These are phyloP conservation scores for Arremon aurantiirostris DNA, from an alignment of 2,797 vertebrate genomes.

Conservation along the genomic window DNA sequence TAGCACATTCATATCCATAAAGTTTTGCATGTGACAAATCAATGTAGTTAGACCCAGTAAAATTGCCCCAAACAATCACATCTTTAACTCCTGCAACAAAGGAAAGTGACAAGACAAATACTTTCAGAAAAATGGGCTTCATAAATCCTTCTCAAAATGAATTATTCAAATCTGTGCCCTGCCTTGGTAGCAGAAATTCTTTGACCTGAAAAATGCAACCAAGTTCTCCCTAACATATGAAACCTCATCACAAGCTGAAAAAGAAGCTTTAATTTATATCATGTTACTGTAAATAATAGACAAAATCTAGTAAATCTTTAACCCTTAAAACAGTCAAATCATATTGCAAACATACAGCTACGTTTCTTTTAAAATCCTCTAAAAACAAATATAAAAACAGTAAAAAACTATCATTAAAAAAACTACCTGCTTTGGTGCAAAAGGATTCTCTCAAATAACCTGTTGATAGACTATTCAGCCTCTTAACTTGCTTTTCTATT, in stretches of 20 bases:
- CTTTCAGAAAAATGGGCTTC: neutral
- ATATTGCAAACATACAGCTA: neutral
- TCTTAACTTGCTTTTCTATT: neutral
- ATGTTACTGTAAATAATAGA: neutral
- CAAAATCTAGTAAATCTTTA: neutral
- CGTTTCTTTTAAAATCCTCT: neutral
- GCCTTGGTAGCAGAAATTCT: neutral
- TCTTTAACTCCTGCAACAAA: slow-evolving; percentile 81
- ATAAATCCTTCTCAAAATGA: neutral
- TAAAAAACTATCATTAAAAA: neutral
- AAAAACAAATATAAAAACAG: neutral
- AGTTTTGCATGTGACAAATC: slow-evolving; percentile 87
- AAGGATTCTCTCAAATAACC: neutral
- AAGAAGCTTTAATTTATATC: neutral
- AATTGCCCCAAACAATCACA: slow-evolving; percentile 90
- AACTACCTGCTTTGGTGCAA: neutral
- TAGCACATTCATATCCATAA: slow-evolving; percentile 78
- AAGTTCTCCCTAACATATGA: neutral
- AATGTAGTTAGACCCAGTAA: slow-evolving; percentile 81
- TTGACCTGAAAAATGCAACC: neutral
- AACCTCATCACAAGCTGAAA: neutral
- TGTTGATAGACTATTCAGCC: neutral
- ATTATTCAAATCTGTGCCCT: neutral
- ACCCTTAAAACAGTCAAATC: neutral
- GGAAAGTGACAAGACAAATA: neutral